Base-by-base conservation (phyloP, 2,888 invertebrate species). In the Agonopterix alstromeriana region DNA sequence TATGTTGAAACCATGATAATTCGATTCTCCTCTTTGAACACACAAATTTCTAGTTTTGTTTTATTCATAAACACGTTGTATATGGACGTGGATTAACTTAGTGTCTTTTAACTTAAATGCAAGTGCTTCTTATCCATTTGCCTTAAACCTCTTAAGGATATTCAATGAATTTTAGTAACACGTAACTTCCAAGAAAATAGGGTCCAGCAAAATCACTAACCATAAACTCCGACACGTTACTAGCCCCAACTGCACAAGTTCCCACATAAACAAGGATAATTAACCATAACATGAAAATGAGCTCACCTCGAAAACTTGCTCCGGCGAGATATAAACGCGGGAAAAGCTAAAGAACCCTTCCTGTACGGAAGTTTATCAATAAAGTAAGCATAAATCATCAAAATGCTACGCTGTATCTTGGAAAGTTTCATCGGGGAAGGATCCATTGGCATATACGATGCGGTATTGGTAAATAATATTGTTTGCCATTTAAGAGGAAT, bases 251-350 rank as follows among this genome's bases (percentile, higher is more conserved):
- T 69, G 69, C 60, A 54, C 51, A 73, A 73, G 65, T 77, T 73
- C 66, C 56, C 65, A 67, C 71, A 68, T 74, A 73, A 72, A 75
- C 65, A 72, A 67, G 64, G 59, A 65, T 69, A 75, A 77, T 77
- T 73, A 76, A 65, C 71, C 69, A 67, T 70, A 73, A 67, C 66
- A 70, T 56, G 70, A 67, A 71, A 74, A 72, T 69, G 66, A 73
- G 67, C 63, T 67, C 63, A 60, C 56, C 53, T 43, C 55, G 56
- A 44, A 54, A 70, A 70, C 61, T 73, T 67, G 56, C 52, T 56
- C 57, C 47, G 48, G 46, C 48, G 49, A 57, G 55, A 56, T 53
- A 55, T 38, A 38, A 42, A 42, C 42, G 40, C 42, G 53, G 53
- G 54, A 55, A 63, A 61, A 61, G 58, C 58, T 59, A 52, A 57